Evolutionary conservation across 2,797 vertebrate genomes (phyloP).

Genomic region (Columba guinea): DNA sequence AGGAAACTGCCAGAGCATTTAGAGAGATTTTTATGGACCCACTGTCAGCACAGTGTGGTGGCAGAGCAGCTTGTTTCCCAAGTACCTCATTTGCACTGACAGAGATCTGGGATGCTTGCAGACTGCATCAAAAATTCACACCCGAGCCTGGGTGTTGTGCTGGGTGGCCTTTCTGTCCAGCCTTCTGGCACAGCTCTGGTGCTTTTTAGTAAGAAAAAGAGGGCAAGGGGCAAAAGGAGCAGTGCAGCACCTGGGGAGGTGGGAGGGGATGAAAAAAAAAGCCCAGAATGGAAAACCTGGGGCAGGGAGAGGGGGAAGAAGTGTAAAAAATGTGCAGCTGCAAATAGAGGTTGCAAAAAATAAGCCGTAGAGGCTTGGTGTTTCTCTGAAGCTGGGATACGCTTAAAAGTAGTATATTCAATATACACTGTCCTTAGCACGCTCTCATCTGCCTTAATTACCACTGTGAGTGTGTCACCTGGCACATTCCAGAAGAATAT

Average conservation of each 20-base stretch:
- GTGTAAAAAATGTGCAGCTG: background rate
- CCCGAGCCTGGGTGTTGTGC: fast-evolving
- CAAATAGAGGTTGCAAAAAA: background rate
- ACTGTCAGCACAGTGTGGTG: fast-evolving
- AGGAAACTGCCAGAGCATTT: background rate
- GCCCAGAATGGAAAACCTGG: background rate
- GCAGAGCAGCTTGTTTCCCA: background rate
- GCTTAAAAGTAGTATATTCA: background rate
- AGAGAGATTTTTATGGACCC: background rate
- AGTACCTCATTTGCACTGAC: background rate
- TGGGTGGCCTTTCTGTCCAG: background rate
- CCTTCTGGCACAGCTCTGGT: background rate
- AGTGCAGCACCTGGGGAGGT: too few species aligned
- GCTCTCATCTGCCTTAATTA: background rate
- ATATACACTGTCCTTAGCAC: background rate
- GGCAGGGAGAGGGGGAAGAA: background rate
- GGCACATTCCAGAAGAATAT: background rate
- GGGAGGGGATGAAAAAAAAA: background rate
- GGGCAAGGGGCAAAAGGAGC: background rate
- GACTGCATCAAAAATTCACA: background rate
- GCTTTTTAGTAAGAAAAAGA: background rate
- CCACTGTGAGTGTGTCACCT: fast-evolving
- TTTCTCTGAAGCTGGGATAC: background rate
- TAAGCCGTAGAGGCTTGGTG: background rate
- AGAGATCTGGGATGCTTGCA: background rate